Base-by-base conservation (phyloP, 2,797 vertebrate species). In the Antennarius maculatus region DNA sequence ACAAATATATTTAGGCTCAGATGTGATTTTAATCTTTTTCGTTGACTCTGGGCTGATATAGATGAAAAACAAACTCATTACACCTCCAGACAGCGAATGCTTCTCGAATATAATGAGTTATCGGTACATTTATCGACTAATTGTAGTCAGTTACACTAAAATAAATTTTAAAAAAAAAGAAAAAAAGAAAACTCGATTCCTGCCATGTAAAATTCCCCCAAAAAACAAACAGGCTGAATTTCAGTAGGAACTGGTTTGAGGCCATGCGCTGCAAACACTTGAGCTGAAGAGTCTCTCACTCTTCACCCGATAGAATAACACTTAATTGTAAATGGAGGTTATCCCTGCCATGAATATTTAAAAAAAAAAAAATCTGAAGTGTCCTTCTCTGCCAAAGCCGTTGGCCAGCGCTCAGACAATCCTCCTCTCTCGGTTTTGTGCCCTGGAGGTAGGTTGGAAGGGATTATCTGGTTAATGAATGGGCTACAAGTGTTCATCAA, bases 381-480 rank as follows among this genome's bases (percentile, higher is more conserved):
- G 81, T 80, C 81, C 80, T 56, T 89, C 80, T 72, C 51, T 83
- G 85, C 76, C 86, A 90, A 86, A 80, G 77, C 80, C 71, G 62
- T 83, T 87, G 79, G 88, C 84, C 75, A 60, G 70, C 63, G 13
- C 71, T 81, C 76, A 74, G 60, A 4, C 66, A 49, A 14, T 28
- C 61, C 27, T 69, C 31, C 67, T 17, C 64, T n/a, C 74, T n/a
- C 49, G 89, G 92, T 94, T 93, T 85, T 83, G 77, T 93, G 90
- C 90, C 90, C 93, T 87, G 86, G 90, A 87, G 95, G 93, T 92
- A 91, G 27, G 88, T 91, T 93, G 92, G 92, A 93, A 91, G 93
- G 93, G 93, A 93, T 93, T 91, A 93, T 92, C 92, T 93, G 93
- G 90, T 90, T 89, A 91, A 88, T 90, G 91, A 91, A 88, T 87